Evolutionary conservation across 1,140 invertebrate species (phyloP).

Genomic region (Leptonema lineaticorne): DNA sequence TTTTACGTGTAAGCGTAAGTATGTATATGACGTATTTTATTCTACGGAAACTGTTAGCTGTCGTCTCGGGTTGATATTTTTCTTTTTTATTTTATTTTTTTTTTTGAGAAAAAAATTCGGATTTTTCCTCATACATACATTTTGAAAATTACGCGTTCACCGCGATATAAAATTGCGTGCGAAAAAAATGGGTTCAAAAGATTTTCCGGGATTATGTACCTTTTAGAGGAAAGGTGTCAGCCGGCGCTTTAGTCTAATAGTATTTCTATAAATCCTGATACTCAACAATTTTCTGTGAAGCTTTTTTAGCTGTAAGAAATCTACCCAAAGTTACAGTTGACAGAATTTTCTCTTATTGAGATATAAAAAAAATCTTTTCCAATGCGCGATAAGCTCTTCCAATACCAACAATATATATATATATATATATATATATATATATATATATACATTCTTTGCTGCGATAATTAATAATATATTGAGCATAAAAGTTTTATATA

Average conservation of each 20-base stretch:
- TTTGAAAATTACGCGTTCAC: not conserved
- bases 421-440: not conserved
- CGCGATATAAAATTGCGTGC: not conserved
- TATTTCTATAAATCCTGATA: constrained; percentile 19
- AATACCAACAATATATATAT: not conserved
- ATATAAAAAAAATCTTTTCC: too few species aligned
- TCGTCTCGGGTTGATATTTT: too few species aligned
- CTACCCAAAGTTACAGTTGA: constrained; percentile 6
- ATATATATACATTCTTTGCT: not conserved
- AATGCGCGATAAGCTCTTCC: too few species aligned
- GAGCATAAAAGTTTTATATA: too few species aligned
- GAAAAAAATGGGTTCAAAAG: not conserved
- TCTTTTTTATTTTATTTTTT: not conserved
- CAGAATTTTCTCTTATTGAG: not conserved
- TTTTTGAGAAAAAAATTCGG: not conserved
- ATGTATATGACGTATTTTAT: not conserved
- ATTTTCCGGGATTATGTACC: constrained; percentile 6
- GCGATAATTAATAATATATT: too few species aligned
- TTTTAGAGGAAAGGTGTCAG: constrained; percentile 18
- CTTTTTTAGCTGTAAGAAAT: constrained; percentile 18
- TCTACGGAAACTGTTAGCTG: too few species aligned
- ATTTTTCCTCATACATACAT: not conserved
- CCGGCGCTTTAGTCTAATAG: constrained; percentile 18
- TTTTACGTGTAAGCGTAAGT: not conserved
- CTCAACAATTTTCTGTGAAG: not conserved